phyloP scores from a whole-genome alignment of 2,888 invertebrate genomes.

The Argyresthia albistria region DNA sequence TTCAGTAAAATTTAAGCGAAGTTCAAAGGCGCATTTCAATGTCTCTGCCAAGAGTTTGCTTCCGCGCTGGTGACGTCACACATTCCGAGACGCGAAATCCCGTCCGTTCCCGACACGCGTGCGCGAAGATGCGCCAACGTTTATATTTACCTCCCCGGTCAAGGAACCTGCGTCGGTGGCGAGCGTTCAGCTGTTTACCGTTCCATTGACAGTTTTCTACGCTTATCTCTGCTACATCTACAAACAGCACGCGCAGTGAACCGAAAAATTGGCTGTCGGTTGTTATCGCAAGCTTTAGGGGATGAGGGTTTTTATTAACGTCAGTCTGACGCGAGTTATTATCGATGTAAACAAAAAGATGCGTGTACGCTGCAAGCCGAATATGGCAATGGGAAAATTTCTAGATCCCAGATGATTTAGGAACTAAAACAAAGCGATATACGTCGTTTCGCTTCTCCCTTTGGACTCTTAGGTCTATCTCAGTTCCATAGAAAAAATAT shows the following conservation, averaged over 20 bases:
- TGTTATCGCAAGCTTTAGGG: too few species aligned
- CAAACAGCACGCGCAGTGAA: neutral
- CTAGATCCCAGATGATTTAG: too few species aligned
- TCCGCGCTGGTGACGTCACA: slow-evolving; percentile 35
- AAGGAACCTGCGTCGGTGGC: slow-evolving; percentile 3
- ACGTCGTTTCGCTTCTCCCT: too few species aligned
- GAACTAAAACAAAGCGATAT: too few species aligned
- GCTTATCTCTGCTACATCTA: too few species aligned
- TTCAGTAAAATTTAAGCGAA: neutral
- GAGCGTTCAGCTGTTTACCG: slow-evolving; percentile 13
- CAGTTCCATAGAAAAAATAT: too few species aligned
- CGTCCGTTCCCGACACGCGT: slow-evolving; percentile 12
- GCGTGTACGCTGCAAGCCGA: slow-evolving; percentile 19
- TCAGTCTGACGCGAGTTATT: slow-evolving; percentile 21
- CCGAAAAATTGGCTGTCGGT: neutral
- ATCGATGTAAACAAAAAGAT: slow-evolving; percentile 34
- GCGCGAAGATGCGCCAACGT: slow-evolving; percentile 41
- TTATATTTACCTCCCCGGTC: slow-evolving; percentile 22
- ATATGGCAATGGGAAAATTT: slow-evolving; percentile 31
- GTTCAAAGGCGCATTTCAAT: slow-evolving; percentile 1
- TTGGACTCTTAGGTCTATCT: too few species aligned
- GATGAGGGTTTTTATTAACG: too few species aligned
- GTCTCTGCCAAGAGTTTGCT: slow-evolving; percentile 4
- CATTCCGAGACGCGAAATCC: slow-evolving; percentile 39
- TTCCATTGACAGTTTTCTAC: too few species aligned